Percentiles rank a stretch among this genome's conserved stretches.
Conservation (phyloP, 2,888 invertebrate genomes). For the Pocota personata region DNA sequence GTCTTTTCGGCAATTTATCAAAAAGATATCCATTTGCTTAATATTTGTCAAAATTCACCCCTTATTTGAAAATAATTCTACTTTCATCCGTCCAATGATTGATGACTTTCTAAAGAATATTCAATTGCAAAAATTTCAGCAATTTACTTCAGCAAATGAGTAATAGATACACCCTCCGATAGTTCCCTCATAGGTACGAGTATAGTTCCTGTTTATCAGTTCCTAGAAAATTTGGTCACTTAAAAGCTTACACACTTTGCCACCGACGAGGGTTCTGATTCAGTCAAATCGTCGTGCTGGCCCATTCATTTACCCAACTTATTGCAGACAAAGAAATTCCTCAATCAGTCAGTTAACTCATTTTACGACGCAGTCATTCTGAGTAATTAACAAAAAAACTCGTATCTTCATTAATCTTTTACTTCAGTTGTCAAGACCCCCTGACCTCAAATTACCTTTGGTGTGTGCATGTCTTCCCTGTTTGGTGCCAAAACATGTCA, state of each 20-base stretch:
- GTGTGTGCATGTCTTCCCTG: constrained; percentile 47
- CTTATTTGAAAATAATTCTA: constrained; percentile 4
- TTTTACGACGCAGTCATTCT: constrained; percentile 28
- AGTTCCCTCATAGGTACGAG: background rate
- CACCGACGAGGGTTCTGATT: background rate
- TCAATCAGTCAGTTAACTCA: constrained; percentile 46
- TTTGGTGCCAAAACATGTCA: constrained; percentile 61
- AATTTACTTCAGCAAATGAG: constrained; percentile 1
- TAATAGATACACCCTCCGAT: constrained; percentile 1
- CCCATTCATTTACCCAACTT: constrained; percentile 7
- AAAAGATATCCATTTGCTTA: background rate
- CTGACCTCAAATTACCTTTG: constrained; percentile 60
- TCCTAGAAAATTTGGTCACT: constrained; percentile 19
- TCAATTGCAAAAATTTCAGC: background rate
- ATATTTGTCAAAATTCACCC: background rate
- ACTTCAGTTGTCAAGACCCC: constrained; percentile 27
- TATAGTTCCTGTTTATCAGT: background rate
- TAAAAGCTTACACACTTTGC: constrained; percentile 12
- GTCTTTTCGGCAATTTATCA: background rate
- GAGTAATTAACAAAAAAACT: constrained; percentile 49
- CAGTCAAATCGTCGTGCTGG: background rate
- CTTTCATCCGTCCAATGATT: constrained; percentile 11
- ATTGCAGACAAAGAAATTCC: constrained; percentile 56
- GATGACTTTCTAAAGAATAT: constrained; percentile 7
- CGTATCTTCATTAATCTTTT: constrained; percentile 61